phyloP scores from a whole-genome alignment of 2,888 invertebrate species.

The Diabrotica balteata region DNA sequence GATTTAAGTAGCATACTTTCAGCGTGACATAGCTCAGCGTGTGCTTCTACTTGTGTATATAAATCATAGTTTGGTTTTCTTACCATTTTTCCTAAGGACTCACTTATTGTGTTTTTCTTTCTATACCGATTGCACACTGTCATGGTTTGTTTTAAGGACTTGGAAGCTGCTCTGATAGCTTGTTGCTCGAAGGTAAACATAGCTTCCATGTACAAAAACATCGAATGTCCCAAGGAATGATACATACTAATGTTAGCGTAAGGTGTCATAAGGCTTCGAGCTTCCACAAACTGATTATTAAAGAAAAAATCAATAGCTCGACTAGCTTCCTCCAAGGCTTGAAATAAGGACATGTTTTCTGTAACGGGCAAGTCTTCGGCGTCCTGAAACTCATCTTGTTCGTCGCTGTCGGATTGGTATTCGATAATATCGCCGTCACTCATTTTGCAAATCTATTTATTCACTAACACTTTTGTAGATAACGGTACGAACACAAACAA shows the following conservation, averaged over 20 bases:
- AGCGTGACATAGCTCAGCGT: constrained; percentile 95
- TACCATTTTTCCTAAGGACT: constrained; percentile 82
- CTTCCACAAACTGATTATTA: constrained; percentile 87
- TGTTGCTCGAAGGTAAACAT: constrained; percentile 89
- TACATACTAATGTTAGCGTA: constrained; percentile 86
- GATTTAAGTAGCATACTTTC: constrained; percentile 89
- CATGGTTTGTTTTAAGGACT: constrained; percentile 78
- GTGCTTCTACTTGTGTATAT: constrained; percentile 83
- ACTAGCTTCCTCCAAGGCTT: constrained; percentile 79
- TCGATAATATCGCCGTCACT: constrained; percentile 12
- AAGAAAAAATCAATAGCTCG: constrained; percentile 88
- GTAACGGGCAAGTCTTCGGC: constrained; percentile 30
- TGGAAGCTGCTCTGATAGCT: constrained; percentile 77
- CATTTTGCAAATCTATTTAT: constrained; percentile 2
- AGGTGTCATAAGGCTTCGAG: constrained; percentile 79
- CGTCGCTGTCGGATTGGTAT: constrained; percentile 27
- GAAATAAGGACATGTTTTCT: constrained; percentile 68
- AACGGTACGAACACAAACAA: background rate
- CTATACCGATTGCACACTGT: constrained; percentile 78
- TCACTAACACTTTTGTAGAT: background rate
- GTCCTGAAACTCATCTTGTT: constrained; percentile 34
- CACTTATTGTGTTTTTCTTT: constrained; percentile 74
- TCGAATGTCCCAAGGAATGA: constrained; percentile 87
- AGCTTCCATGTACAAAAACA: constrained; percentile 91
- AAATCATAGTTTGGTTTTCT: constrained; percentile 78